Base-by-base conservation (phyloP, 1,140 invertebrate genomes). In the Hyles euphorbiae region DNA sequence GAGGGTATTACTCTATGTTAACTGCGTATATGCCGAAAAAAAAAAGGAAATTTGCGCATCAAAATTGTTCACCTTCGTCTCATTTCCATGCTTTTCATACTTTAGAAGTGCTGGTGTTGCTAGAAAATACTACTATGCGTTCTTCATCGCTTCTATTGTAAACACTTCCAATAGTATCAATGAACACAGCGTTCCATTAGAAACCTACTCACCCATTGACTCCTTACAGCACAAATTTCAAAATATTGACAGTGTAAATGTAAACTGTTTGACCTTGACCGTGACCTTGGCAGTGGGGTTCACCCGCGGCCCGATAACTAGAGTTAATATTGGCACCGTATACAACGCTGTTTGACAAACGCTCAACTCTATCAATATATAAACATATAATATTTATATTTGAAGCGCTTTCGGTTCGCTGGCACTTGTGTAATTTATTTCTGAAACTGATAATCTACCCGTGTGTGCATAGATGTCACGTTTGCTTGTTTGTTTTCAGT, bases 341-440 rank as follows among this genome's bases (percentile, higher is more conserved):
- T 72, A 83, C 81, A 66, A 63, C 65, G 61, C 62, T 88, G 83
- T 88, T 88, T 88, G 85, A 84, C 76, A 76, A 85, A 76, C 81
- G 81, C 83, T 87, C 70, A 66, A 76, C 85, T 88, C 83, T 88
- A 86, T 88, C 85, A 88, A 88, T 88, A 88, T 88, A 86, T 88
- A 88, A 82, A 88, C 81, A 88, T 81, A 86, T 81, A 86, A 88
- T 88, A 88, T 88, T 88, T 88, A 88, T 88, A 83, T 88, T 84
- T 83, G 80, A 75, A 75, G 73, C 82, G 78, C 78, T 87, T 83
- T 82, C 74, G 78, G 78, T 71, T 73, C 61, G 60, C 63, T 62
- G 61, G 65, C 63, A 87, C 79, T 85, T 87, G 81, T 84, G 81
- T 87, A 85, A 84, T 81, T 82, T 83, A 81, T 79, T 74, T 66